Evolutionary conservation across 2,113 vertebrate genomes (phyloP), one percentile per base, ranked within the genome.

Genomic region (Elachura formosa): DNA sequence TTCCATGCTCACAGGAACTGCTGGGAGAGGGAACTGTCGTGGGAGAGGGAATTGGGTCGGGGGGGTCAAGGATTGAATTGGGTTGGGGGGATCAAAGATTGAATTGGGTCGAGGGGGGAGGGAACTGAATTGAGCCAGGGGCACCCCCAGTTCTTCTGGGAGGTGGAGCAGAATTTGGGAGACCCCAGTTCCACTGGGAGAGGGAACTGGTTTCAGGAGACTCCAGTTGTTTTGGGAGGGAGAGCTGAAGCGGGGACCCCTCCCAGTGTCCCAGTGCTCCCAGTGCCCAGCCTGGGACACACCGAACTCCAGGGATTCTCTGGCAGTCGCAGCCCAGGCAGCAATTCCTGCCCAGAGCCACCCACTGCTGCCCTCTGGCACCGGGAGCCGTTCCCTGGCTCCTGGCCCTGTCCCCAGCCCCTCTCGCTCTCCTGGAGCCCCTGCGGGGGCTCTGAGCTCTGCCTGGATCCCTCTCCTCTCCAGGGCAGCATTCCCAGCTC

Each of bases 361-460:
- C n/a, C n/a, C n/a, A n/a, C n/a, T n/a, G n/a, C n/a, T n/a, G n/a
- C n/a, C n/a, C n/a, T n/a, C n/a, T n/a, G n/a, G n/a, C n/a, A n/a
- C n/a, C n/a, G n/a, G n/a, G n/a, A n/a, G n/a, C n/a, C n/a, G 9
- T 5, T 13, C 16, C n/a, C 56, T 0, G 7, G 0, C 28, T 51
- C 25, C 25, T 51, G 0, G 0, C 79, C 67, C 46, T 63, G 81
- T 5, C 58, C 68, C 58, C 48, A 84, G 49, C 3, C 59, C 34
- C 59, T 74, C 29, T 29, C 1, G 71, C 71, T 85, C 82, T 56
- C 31, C 71, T 66, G 71, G 43, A 85, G 82, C 71, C 43, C 61
- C 43, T 58, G 29, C 0, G 48, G 19, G 67, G 15, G 51, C 69
- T 48, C 41, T 7, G 1, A 34, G 71, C 5, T 75, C 8, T 66